Evolutionary conservation across 1,140 invertebrate genomes (phyloP).

Genomic region (Leptinotarsa defecta): DNA sequence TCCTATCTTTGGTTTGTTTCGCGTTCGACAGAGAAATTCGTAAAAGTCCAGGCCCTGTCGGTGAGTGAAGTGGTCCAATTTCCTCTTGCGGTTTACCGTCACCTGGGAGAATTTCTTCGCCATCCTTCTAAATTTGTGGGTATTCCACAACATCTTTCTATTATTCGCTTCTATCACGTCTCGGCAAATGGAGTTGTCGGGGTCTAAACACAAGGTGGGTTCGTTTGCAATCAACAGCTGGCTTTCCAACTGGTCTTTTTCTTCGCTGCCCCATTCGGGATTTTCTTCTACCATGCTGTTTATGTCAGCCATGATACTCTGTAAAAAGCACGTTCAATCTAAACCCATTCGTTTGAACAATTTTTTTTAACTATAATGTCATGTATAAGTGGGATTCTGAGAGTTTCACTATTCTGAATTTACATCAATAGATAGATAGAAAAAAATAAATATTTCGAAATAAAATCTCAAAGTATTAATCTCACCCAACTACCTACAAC

Average conservation of each 20-base stretch:
- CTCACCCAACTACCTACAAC: too few relatives aligned
- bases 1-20: slow-evolving; percentile 41
- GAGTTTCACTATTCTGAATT: too few relatives aligned
- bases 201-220: slow-evolving; percentile 85
- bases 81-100: slow-evolving; percentile 82
- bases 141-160: slow-evolving; percentile 74
- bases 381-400: too few relatives aligned
- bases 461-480: too few relatives aligned
- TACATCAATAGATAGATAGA: too few relatives aligned
- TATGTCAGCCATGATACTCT: slow-evolving; percentile 54
- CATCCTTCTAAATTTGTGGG: slow-evolving; percentile 72
- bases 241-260: slow-evolving; percentile 78
- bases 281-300: slow-evolving; percentile 47
- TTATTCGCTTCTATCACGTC: slow-evolving; percentile 75
- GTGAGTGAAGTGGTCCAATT: slow-evolving; percentile 82
- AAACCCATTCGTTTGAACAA: too few relatives aligned
- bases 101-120: slow-evolving; percentile 78
- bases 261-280: slow-evolving; percentile 67
- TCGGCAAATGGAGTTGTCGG: slow-evolving; percentile 77
- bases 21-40: slow-evolving; percentile 63
- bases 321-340: not conserved
- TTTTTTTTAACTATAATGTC: too few relatives aligned
- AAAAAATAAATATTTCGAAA: too few relatives aligned
- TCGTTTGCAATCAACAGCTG: slow-evolving; percentile 81
- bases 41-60: slow-evolving; percentile 75